Evolutionary conservation across 2,113 vertebrate genomes (phyloP), one percentile per base, ranked within the genome.

Genomic region (Thunnus maccoyii): DNA sequence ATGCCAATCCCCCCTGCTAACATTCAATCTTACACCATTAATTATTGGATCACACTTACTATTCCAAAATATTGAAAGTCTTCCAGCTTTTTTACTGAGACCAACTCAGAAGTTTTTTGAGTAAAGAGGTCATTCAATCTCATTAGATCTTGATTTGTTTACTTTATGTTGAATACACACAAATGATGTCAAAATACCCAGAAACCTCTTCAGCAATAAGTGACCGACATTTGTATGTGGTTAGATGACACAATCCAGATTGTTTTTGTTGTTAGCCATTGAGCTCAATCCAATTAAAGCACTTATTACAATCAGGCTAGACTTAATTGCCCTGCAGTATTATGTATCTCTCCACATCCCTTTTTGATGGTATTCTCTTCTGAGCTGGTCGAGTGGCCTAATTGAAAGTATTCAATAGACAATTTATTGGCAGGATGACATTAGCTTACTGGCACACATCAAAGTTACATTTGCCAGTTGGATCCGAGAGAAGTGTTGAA

Each of bases 391-490:
- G 64, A 89, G 79, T 80, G 80, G 64, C 84, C 89, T 82, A 76
- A 88, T 89, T 88, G 67, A 83, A 78, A 54, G 63, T 66, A 63
- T 86, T 85, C 63, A 86, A 72, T 47, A 80, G 83, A 85, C 76
- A 46, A 72, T 86, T 84, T 80, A 80, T 72, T 88, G 86, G 84
- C 91, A 80, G 67, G 62, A 61, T 62, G 68, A 74, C 65, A 71
- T 58, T 16, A 54, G 74, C 67, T 74, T 83, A 63, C 77, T 86
- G 91, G 91, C 86, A 78, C 36, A 41, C 56, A 50, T 77, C 70
- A 66, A 25, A 62, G 51, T 32, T 68, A 25, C 65, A 51, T 64
- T 69, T 82, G 88, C 80, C 77, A 89, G 86, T 73, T 89, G 82
- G 86, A 80, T 69, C 68, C 50, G 41, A 69, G 7, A 7, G 65